Evolutionary conservation across 2,113 vertebrate species (phyloP).

Genomic region (Triplophysa tibetana): DNA sequence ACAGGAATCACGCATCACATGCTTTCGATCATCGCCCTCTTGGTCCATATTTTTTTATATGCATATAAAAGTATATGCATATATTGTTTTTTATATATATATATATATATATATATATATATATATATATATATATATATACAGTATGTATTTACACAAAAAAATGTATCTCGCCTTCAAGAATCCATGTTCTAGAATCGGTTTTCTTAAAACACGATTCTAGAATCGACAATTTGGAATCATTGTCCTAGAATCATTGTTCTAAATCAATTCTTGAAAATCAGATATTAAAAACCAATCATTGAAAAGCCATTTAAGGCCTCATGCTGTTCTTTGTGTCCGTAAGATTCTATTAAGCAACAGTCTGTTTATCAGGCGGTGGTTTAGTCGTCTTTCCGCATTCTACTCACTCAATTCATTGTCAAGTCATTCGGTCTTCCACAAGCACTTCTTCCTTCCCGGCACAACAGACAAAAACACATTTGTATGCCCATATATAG

Average conservation of each 20-base stretch:
- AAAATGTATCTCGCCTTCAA: too few relatives aligned
- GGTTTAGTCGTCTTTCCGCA: slow-evolving; percentile 10
- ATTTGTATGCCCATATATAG: slow-evolving; percentile 47
- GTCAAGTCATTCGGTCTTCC: slow-evolving; percentile 35
- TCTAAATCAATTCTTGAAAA: background rate
- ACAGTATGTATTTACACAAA: too few relatives aligned
- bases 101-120: too few relatives aligned
- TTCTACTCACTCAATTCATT: slow-evolving; percentile 49
- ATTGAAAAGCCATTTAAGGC: background rate
- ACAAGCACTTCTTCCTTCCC: slow-evolving; percentile 45
- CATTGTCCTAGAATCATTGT: background rate
- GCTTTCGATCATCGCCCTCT: background rate
- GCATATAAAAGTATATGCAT: too few relatives aligned
- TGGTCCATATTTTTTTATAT: too few relatives aligned
- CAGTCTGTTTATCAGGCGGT: background rate
- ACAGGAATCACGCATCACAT: background rate
- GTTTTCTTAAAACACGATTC: too few relatives aligned
- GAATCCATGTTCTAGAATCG: too few relatives aligned
- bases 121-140: too few relatives aligned
- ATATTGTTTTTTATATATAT: too few relatives aligned
- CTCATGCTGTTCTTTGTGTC: background rate
- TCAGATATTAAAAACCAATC: too few relatives aligned
- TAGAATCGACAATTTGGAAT: too few relatives aligned
- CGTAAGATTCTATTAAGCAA: background rate
- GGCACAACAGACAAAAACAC: slow-evolving; percentile 31